Base-by-base conservation (phyloP, 2,888 invertebrate genomes). In the Spilosoma lubricipeda region DNA sequence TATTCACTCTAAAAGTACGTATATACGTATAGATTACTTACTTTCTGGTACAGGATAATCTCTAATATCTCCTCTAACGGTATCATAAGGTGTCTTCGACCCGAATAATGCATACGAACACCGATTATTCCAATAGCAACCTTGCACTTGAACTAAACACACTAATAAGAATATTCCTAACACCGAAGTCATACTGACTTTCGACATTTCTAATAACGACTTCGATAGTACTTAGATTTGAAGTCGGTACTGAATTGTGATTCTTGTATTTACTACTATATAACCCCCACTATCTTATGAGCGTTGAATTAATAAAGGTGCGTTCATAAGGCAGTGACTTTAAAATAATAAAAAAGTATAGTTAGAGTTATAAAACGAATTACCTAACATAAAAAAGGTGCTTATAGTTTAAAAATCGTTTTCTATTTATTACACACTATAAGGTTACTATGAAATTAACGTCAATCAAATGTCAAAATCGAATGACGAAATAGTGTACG, bases 21-120 rank as follows among this genome's bases (percentile, higher is more conserved):
- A 68, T 64, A 59, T 48, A 70, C 70, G 42, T 69, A 70, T 52
- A 70, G 64, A 33, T 23, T 13, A 89, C 94, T 94, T 86, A 95
- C 95, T 90, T 65, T 85, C 73, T 3, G 90, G 90, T 20, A 77
- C 73, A 0, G 80, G 77, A 67, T 88, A 85, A 74, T 95, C 93
- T 67, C 94, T 88, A 27, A 94, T 89, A 71, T 95, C 95, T 0
- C 95, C 94, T 70, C 95, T 85, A 0, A 94, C 76, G 0, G 88
- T 85, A 3, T 93, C 93, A 70, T 95, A 95, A 0, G 93, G 93
- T 0, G 95, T 94, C 78, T 92, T 94, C 0, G 93, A 87, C 0
- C 92, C 90, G 75, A 89, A 93, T 78, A 92, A 70, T 8, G 81
- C 81, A 70, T 90, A 92, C 0, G 90, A 83, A 59, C 93, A 93